Base-by-base conservation (phyloP, 2,888 invertebrate genomes). In the Nematopogon swammerdamellus region DNA sequence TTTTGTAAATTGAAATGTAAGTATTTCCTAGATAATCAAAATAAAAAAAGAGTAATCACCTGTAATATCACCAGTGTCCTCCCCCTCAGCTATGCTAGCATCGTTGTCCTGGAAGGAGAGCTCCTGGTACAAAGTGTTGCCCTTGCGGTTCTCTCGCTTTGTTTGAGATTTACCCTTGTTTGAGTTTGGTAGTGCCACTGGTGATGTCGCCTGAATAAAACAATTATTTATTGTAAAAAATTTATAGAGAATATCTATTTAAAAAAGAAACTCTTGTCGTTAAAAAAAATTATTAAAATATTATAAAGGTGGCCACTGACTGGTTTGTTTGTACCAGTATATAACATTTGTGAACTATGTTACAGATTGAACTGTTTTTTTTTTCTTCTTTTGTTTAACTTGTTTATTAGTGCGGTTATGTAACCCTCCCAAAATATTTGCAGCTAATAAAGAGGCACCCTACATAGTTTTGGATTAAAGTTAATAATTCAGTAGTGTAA, bases 71-170 rank as follows among this genome's bases (percentile, higher is more conserved):
- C 88, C 88, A 2, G 67, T 66, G 54, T 85, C 85, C 57, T 85
- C 83, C 49, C 91, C 90, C 72, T 95, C 95, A 52, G 87, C 90
- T 62, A 88, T 85, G 69, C 91, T 94, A 53, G 92, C 89, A 55
- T 93, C 86, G 29, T 91, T 88, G 70, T 96, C 96, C 52, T 76
- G 93, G 76, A 95, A 95, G 60, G 95, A 91, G 45, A 97, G 83
- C 71, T 97, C 97, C 75, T 95, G 95, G 68, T 95, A 95, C 51
- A 95, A 75, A 1, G 92, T 95, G 69, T 95, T 95, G 16, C 87
- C 93, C 65, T 92, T 92, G 57, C 95, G 84, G 67, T 92, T 91
- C 69, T 95, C 94, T 63, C 89, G 89, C 67, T 85, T 89, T 30
- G 91, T 91, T 64, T 89, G 88, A 49, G 88, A 77, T 57, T 70